phyloP scores from a whole-genome alignment of 2,888 invertebrate species.

The Leptogaster cylindrica region DNA sequence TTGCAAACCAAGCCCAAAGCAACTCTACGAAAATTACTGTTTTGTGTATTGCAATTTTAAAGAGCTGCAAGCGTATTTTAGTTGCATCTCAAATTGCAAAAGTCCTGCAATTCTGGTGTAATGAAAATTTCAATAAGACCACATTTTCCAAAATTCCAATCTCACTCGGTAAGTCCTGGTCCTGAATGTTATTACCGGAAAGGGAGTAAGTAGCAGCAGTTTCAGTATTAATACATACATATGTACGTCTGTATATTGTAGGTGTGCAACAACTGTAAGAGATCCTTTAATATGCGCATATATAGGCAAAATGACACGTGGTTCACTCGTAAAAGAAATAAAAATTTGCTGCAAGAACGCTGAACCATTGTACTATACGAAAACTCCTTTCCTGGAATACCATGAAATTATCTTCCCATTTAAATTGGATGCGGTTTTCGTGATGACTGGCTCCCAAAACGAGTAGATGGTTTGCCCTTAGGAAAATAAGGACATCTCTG shows the following conservation, averaged over 20 bases:
- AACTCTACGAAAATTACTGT: no score
- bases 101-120: no score
- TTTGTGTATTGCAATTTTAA: no score
- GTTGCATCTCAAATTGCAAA: no score
- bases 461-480: slow-evolving; percentile 12
- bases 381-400: slow-evolving; percentile 9
- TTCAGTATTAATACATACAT: not conserved
- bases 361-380: not conserved
- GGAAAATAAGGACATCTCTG: slow-evolving; percentile 23
- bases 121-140: slow-evolving; percentile 35
- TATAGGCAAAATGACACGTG: slow-evolving; percentile 48
- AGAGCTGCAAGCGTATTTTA: no score
- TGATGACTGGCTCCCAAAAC: slow-evolving; percentile 20
- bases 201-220: slow-evolving; percentile 2
- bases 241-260: no score
- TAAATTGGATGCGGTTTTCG: slow-evolving; percentile 38
- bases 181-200: slow-evolving; percentile 16
- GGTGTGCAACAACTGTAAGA: slow-evolving; percentile 27
- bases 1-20: no score
- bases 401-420: slow-evolving; percentile 32
- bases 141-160: slow-evolving; percentile 22
- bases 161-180: not conserved
- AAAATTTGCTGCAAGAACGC: slow-evolving; percentile 29
- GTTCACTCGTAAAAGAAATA: slow-evolving; percentile 46
- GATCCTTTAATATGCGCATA: slow-evolving; percentile 41